Conservation (phyloP, 2,797 vertebrate species). For the Babyrousa celebensis region DNA sequence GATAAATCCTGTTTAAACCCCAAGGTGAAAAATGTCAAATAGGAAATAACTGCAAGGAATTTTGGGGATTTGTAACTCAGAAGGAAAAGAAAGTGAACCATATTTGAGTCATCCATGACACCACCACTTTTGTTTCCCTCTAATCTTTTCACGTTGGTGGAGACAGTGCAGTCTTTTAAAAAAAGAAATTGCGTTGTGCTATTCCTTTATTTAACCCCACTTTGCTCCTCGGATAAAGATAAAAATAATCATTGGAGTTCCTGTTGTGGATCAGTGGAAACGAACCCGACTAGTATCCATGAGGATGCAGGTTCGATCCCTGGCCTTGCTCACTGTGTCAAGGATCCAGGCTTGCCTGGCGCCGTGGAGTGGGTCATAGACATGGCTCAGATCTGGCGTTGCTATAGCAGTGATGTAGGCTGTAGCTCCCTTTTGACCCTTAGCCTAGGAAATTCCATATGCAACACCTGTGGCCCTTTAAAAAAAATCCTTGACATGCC, state of each 20-base stretch:
- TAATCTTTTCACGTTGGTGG: neutral
- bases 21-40: neutral
- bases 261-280: too few species aligned
- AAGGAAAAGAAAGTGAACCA: neutral
- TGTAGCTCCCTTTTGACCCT: too few species aligned
- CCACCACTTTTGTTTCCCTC: neutral
- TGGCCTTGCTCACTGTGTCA: too few species aligned
- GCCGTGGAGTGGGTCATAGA: too few species aligned
- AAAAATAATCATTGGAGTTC: neutral
- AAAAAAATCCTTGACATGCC: neutral
- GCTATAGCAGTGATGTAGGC: too few species aligned
- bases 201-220: constrained; percentile 22
- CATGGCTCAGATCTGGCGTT: too few species aligned
- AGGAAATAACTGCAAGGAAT: neutral
- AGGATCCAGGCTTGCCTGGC: too few species aligned
- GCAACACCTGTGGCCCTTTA: too few species aligned
- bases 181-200: neutral
- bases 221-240: neutral
- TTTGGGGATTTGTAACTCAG: neutral
- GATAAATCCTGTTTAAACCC: neutral
- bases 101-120: neutral
- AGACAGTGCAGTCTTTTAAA: neutral
- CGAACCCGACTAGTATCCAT: too few species aligned
- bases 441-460: too few species aligned
- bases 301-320: too few species aligned